These are phyloP conservation scores for Drosophila obscura DNA, from an alignment of 1,140 invertebrate species.

Conservation along the genomic window DNA sequence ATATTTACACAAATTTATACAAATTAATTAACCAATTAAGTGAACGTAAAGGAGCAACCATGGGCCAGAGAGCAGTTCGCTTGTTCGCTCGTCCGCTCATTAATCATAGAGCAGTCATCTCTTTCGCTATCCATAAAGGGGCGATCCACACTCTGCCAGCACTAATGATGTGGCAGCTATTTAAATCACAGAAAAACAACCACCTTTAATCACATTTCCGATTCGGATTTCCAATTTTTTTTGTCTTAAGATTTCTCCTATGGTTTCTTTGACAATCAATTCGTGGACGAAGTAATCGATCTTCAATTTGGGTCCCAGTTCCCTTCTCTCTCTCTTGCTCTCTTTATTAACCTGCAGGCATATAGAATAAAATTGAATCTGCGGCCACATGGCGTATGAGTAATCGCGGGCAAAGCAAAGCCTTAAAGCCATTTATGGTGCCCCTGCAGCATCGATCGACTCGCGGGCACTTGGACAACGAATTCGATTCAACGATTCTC, in stretches of 20 bases:
- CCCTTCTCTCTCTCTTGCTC: background rate
- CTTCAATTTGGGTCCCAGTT: background rate
- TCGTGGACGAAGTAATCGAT: background rate
- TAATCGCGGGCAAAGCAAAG: constrained; percentile 27
- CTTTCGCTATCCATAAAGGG: background rate
- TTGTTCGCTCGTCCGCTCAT: constrained; percentile 12
- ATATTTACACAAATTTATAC: constrained; percentile 57
- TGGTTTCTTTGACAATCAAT: no score
- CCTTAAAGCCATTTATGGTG: constrained; percentile 47
- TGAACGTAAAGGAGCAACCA: constrained; percentile 17
- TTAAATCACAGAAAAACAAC: constrained; percentile 7
- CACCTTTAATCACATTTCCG: background rate
- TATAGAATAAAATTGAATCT: constrained; percentile 21
- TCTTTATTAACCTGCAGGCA: constrained; percentile 18
- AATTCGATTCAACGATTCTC: constrained; percentile 21
- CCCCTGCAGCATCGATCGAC: constrained; percentile 45
- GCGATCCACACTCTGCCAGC: constrained; percentile 4
- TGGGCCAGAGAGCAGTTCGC: no score
- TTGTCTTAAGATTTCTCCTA: background rate
- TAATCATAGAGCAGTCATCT: constrained; percentile 40
- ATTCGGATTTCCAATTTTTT: background rate
- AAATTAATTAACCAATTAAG: constrained; percentile 64
- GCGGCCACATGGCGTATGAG: constrained; percentile 52
- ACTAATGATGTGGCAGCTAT: constrained; percentile 39
- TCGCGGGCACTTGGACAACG: constrained; percentile 23